These are phyloP conservation scores for Tetraodon nigroviridis DNA, from an alignment of 2,113 vertebrate species.

Conservation along the genomic window DNA sequence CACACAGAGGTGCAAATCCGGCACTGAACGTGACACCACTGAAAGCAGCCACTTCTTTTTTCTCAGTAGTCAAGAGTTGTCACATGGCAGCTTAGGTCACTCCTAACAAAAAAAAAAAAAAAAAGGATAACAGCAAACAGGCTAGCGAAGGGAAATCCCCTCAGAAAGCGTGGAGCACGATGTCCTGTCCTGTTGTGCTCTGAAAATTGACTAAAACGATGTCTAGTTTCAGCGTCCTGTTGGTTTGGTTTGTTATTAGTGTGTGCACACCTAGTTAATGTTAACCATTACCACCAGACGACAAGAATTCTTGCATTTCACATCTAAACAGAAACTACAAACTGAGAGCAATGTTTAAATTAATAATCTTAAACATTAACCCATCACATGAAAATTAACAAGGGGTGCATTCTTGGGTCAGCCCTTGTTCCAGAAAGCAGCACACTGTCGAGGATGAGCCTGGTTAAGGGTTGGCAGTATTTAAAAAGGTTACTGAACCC, in stretches of 20 bases:
- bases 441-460: not conserved
- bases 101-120: not conserved
- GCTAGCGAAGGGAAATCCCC: not conserved
- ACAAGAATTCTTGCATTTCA: constrained; percentile 35
- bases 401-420: too few relatives aligned
- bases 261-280: not conserved
- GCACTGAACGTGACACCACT: constrained; percentile 32
- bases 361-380: not conserved
- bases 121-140: not conserved
- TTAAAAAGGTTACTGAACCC: constrained; percentile 5
- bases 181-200: too few relatives aligned
- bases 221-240: not conserved
- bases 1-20: not conserved
- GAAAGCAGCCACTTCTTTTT: constrained; percentile 51
- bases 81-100: constrained; percentile 20
- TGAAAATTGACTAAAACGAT: not conserved
- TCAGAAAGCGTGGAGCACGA: too few relatives aligned
- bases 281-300: not conserved
- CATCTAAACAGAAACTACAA: not conserved
- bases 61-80: constrained; percentile 14
- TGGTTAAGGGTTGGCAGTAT: not conserved
- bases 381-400: too few relatives aligned
- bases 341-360: not conserved
- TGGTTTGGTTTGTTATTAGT: not conserved
- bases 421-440: not conserved